Conservation (phyloP, 2,113 vertebrate genomes). For the Brachyhypopomus gauderio region DNA sequence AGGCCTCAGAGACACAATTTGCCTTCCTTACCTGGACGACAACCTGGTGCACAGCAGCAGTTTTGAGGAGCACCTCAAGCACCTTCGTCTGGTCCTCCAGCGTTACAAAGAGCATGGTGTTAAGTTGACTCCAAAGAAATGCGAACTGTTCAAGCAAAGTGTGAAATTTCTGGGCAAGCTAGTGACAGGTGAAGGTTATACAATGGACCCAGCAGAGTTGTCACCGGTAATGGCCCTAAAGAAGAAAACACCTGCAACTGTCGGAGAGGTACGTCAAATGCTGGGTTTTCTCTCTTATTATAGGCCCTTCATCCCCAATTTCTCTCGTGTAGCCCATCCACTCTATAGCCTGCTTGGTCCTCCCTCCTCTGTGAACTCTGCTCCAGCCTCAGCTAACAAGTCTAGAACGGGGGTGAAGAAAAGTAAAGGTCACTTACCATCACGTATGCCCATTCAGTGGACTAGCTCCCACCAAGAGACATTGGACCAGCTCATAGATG, state of each 20-base stretch:
- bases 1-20: conserved; percentile 1
- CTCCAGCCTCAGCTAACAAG: no score
- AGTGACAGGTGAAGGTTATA: conserved; percentile 34
- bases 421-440: no score
- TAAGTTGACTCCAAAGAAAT: conserved; percentile 50
- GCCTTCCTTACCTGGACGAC: conserved; percentile 31
- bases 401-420: no score
- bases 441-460: no score
- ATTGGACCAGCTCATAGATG: no score
- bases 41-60: conserved; percentile 32
- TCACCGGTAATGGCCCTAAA: conserved; percentile 38
- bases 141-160: conserved; percentile 40
- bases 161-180: conserved; percentile 38
- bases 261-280: conserved; percentile 29
- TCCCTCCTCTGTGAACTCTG: no score
- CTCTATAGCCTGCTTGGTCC: no score
- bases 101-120: conserved; percentile 43
- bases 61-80: conserved; percentile 43
- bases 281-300: conserved; percentile 36
- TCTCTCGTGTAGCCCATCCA: no score
- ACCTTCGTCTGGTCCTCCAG: conserved; percentile 22
- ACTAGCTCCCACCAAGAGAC: no score
- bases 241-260: conserved; percentile 22
- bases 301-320: no score
- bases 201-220: conserved; percentile 38